Conservation (phyloP, 2,797 vertebrate genomes). For the Bradypus variegatus region DNA sequence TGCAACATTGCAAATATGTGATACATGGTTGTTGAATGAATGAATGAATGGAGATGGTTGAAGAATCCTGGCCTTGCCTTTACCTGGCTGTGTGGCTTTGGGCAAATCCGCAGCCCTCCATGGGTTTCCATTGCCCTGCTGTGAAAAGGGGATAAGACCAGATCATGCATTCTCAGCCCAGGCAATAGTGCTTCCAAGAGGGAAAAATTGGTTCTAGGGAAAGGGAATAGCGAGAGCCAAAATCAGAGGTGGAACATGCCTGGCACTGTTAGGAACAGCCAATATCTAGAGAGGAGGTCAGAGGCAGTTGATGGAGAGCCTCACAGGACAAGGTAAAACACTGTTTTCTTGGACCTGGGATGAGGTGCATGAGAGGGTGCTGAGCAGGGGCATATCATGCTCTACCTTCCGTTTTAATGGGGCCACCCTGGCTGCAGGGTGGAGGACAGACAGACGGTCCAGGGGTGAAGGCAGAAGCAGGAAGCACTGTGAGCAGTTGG, state of each 20-base stretch:
- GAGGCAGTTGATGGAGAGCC: too few relatives aligned
- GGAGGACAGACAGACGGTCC: too few relatives aligned
- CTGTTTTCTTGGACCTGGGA: neutral
- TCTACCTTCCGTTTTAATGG: fast-evolving
- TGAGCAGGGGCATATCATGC: neutral
- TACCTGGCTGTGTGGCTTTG: neutral
- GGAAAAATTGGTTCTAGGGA: neutral
- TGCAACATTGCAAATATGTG: neutral
- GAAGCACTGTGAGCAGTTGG: neutral
- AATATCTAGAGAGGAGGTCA: neutral
- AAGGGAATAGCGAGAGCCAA: neutral
- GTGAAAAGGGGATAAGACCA: neutral
- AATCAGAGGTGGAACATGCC: neutral
- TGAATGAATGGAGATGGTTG: neutral
- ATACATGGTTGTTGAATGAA: neutral
- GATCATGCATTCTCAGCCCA: neutral
- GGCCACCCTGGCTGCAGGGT: too few relatives aligned
- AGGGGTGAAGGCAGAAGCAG: neutral
- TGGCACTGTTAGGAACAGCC: neutral
- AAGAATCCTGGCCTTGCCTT: neutral
- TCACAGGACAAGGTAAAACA: neutral
- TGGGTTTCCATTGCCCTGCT: neutral
- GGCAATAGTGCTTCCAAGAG: neutral
- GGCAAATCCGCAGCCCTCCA: neutral
- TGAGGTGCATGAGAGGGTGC: neutral